phyloP scores from a whole-genome alignment of 2,113 vertebrate genomes.

The Clupea harengus region DNA sequence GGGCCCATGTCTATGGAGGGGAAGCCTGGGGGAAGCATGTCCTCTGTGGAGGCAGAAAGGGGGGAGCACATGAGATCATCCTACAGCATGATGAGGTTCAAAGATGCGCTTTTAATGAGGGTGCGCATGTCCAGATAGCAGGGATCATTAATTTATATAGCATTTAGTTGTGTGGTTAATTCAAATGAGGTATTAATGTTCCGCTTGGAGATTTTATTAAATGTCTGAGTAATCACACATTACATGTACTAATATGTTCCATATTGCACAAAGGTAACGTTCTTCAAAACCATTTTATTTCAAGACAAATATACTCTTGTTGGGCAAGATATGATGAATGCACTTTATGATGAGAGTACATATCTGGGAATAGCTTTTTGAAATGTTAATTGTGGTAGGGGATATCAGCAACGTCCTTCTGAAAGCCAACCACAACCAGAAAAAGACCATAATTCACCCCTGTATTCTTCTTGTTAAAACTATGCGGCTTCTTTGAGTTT shows the following conservation, averaged over 20 bases:
- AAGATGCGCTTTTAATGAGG: background rate
- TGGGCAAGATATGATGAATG: too few relatives aligned
- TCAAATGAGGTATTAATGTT: conserved; percentile 6
- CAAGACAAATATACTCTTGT: too few relatives aligned
- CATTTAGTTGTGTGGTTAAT: background rate
- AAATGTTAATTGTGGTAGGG: too few relatives aligned
- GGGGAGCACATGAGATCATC: background rate
- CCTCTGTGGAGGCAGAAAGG: conserved; percentile 74
- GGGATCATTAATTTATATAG: background rate
- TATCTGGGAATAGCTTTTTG: too few relatives aligned
- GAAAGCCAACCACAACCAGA: too few relatives aligned
- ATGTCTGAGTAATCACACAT: background rate
- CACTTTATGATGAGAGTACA: too few relatives aligned
- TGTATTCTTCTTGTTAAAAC: too few relatives aligned
- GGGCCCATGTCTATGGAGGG: conserved; percentile 99
- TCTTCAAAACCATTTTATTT: too few relatives aligned
- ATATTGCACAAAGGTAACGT: background rate
- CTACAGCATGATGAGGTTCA: background rate
- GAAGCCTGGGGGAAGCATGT: conserved; percentile 90
- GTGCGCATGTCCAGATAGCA: background rate
- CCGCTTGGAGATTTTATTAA: background rate
- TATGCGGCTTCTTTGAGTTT: too few relatives aligned
- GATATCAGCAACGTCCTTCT: too few relatives aligned
- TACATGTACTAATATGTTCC: background rate
- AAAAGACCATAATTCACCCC: too few relatives aligned